Percentiles rank a stretch among this genome's conserved stretches.
These are phyloP conservation scores for Loxodonta africana DNA, from an alignment of 2,113 vertebrate genomes.

Conservation along the genomic window DNA sequence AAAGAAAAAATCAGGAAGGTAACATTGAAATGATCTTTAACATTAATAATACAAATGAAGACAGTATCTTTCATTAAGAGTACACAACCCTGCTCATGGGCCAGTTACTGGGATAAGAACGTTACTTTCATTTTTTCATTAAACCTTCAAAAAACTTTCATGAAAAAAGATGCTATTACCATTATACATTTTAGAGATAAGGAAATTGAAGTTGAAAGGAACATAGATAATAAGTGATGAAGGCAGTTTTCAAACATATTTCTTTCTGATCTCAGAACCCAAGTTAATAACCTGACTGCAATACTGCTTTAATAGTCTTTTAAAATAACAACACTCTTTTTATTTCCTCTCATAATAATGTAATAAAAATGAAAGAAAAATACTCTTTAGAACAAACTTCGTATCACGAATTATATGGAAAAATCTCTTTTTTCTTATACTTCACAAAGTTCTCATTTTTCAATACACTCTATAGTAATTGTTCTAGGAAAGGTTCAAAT, in stretches of 20 bases:
- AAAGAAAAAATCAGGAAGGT: background rate
- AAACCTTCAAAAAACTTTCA: background rate
- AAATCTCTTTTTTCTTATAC: background rate
- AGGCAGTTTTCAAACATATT: constrained; percentile 56
- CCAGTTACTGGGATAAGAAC: constrained; percentile 14
- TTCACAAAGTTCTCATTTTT: background rate
- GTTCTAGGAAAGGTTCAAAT: background rate
- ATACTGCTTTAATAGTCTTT: background rate
- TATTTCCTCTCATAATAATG: constrained; percentile 48
- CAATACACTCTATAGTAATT: background rate
- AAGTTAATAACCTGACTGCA: constrained; percentile 61
- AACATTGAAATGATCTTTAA: background rate
- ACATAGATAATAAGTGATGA: constrained; percentile 31
- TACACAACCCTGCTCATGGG: background rate
- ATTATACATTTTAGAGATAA: constrained; percentile 23
- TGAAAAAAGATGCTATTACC: constrained; percentile 22
- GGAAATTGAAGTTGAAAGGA: constrained; percentile 40
- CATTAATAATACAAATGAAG: constrained; percentile 38
- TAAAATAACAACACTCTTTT: constrained; percentile 25
- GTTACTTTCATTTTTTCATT: constrained; percentile 39
- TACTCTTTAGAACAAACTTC: constrained; percentile 8
- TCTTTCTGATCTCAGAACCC: constrained; percentile 4
- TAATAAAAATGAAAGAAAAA: constrained; percentile 61
- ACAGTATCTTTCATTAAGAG: constrained; percentile 1
- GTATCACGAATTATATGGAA: background rate